Percentiles rank a stretch among this genome's conserved stretches.
phyloP scores from a whole-genome alignment of 2,113 vertebrate species.

The Rhegmatorhina hoffmannsi region DNA sequence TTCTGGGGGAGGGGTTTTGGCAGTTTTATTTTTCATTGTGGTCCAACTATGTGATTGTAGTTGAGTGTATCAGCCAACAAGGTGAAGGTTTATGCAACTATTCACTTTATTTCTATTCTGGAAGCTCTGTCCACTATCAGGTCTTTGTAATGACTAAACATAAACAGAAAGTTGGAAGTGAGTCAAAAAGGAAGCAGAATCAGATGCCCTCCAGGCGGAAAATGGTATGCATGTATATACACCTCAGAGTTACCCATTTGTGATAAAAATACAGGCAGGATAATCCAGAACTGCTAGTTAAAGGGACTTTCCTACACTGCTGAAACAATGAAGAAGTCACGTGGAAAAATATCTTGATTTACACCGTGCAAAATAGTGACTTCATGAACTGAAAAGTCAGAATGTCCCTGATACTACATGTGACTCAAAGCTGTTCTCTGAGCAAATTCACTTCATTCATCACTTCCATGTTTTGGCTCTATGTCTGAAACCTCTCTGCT shows the following conservation, averaged over 20 bases:
- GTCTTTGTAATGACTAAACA: not conserved
- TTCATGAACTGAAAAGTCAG: not conserved
- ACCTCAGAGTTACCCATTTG: not conserved
- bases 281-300: not conserved
- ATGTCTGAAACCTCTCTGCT: not conserved
- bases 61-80: not conserved
- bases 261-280: not conserved
- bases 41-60: not conserved
- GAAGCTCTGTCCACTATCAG: not conserved
- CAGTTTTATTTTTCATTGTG: not conserved
- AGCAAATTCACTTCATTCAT: not conserved
- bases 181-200: not conserved
- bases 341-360: not conserved
- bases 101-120: not conserved
- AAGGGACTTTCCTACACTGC: not conserved
- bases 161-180: not conserved
- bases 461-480: not conserved
- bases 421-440: not conserved
- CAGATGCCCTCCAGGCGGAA: not conserved
- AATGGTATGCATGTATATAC: not conserved
- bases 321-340: not conserved
- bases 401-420: not conserved
- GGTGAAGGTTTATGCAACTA: not conserved
- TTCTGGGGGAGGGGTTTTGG: not conserved
- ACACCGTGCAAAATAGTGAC: not conserved